phyloP scores from a whole-genome alignment of 2,113 vertebrate genomes.

The Motacilla alba region DNA sequence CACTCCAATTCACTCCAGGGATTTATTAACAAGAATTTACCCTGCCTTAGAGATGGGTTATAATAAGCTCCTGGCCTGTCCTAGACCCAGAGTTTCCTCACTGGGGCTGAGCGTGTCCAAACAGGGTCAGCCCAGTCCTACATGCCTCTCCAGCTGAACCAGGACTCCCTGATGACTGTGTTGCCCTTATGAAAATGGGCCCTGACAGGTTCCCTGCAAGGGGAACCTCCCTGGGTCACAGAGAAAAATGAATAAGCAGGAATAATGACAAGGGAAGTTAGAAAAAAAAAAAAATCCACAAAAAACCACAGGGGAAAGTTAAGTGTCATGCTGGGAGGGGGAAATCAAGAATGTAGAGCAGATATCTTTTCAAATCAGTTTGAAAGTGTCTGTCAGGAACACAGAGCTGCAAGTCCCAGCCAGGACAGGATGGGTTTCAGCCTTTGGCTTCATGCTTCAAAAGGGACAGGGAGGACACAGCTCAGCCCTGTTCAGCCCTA shows the following conservation, averaged over 20 bases:
- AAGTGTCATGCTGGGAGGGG: neutral
- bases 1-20: neutral
- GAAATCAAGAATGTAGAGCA: neutral
- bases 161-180: rapidly evolving
- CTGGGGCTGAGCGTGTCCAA: rapidly evolving
- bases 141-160: rapidly evolving
- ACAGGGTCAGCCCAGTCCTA: neutral
- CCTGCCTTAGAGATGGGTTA: neutral
- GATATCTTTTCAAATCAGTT: neutral
- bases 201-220: neutral
- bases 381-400: neutral
- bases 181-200: neutral
- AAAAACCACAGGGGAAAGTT: neutral
- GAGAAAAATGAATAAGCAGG: neutral
- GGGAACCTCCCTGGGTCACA: neutral
- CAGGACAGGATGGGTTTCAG: neutral
- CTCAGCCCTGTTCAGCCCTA: neutral
- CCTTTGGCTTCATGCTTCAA: neutral
- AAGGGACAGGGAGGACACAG: neutral
- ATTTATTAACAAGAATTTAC: neutral
- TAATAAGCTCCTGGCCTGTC: neutral
- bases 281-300: neutral
- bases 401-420: neutral
- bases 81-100: neutral
- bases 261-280: neutral